phyloP scores from a whole-genome alignment of 2,888 invertebrate genomes.

The Cheilosia variabilis region DNA sequence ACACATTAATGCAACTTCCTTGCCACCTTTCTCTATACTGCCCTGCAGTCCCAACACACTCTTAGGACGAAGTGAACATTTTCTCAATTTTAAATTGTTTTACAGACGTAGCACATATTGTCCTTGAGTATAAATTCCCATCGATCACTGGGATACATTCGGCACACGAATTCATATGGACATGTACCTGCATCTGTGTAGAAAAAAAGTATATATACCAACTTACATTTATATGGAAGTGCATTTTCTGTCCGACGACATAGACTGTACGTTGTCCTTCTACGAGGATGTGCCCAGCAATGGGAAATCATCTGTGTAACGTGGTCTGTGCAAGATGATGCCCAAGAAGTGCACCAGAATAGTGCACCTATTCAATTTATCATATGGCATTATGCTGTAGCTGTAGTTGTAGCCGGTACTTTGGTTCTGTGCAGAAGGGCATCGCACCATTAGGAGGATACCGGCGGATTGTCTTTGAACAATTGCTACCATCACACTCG shows the following conservation, averaged over 20 bases:
- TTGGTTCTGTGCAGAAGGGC: conserved; percentile 45
- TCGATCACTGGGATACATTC: conserved; percentile 56
- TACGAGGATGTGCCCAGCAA: background rate
- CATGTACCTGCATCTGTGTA: background rate
- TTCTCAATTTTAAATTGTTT: conserved; percentile 56
- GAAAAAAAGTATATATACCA: background rate
- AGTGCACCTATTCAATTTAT: conserved; percentile 73
- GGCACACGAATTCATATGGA: conserved; percentile 11
- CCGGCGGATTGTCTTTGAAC: conserved; percentile 29
- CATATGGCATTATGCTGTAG: conserved; percentile 60
- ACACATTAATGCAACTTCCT: conserved; percentile 46
- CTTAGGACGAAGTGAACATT: conserved; percentile 33
- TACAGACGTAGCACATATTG: conserved; percentile 57
- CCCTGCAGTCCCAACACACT: background rate
- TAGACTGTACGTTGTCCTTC: conserved; percentile 43
- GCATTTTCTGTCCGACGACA: conserved; percentile 12
- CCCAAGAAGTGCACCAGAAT: conserved; percentile 56
- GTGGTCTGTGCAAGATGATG: conserved; percentile 48
- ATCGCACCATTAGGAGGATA: conserved; percentile 55
- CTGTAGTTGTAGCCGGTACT: conserved; percentile 14
- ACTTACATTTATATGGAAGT: background rate
- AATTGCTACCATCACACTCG: conserved; percentile 35
- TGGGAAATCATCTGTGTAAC: conserved; percentile 64
- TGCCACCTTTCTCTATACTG: background rate
- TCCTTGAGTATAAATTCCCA: conserved; percentile 56